Conservation (phyloP, 2,797 vertebrate species). For the Morelia viridis region DNA sequence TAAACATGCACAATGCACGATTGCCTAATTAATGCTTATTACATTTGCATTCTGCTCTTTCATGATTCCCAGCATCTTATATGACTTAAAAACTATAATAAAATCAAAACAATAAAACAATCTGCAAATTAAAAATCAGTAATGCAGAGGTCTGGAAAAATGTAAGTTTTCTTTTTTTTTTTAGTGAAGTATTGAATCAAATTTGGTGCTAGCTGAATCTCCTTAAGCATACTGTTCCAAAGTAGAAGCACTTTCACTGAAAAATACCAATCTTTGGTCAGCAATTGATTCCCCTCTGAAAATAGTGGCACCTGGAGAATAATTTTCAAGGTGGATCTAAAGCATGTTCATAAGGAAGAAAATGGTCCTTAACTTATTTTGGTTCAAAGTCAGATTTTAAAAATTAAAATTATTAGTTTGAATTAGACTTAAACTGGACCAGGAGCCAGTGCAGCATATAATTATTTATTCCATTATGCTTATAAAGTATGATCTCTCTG, state of each 20-base stretch:
- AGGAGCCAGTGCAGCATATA: background rate
- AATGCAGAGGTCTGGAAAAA: background rate
- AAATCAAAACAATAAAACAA: background rate
- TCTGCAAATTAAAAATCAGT: background rate
- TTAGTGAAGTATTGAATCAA: background rate
- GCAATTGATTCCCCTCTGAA: background rate
- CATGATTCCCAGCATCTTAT: background rate
- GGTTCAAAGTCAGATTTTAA: background rate
- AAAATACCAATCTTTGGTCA: background rate
- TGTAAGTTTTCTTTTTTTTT: background rate
- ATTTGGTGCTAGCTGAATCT: background rate
- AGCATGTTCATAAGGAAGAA: background rate
- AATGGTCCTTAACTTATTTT: background rate
- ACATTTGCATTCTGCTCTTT: background rate
- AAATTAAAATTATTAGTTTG: background rate
- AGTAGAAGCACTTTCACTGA: background rate
- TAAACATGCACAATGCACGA: background rate
- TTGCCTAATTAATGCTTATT: background rate
- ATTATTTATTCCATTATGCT: background rate
- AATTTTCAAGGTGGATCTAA: background rate
- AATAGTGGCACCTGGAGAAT: background rate
- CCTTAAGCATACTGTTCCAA: background rate
- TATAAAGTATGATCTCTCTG: conserved; percentile 10
- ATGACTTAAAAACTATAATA: background rate
- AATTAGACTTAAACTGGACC: background rate